Evolutionary conservation across 2,113 vertebrate species (phyloP).

Genomic region (Varanus komodoensis): DNA sequence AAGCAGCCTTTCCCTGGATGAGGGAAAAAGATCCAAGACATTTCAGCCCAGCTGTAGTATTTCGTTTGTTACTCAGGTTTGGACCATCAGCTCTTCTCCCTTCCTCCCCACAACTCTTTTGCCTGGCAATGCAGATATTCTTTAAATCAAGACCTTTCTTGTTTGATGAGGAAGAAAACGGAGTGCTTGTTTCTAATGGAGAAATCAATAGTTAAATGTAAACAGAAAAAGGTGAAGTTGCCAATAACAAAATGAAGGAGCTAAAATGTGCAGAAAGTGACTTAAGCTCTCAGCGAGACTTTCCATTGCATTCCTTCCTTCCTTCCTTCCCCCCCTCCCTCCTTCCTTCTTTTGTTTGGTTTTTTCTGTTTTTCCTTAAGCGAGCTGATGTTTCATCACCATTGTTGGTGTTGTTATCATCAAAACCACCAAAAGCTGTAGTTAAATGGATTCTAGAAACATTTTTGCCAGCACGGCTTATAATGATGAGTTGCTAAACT

Average conservation of each 20-base stretch:
- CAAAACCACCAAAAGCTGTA: neutral
- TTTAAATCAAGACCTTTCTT: slow-evolving; percentile 46
- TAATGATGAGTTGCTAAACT: accelerated
- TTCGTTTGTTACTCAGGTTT: slow-evolving; percentile 46
- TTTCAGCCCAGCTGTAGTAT: slow-evolving; percentile 5
- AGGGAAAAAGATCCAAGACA: too few species aligned
- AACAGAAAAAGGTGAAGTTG: slow-evolving; percentile 57
- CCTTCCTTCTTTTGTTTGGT: slow-evolving; percentile 27
- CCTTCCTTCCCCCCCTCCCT: too few species aligned
- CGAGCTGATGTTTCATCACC: slow-evolving; percentile 11
- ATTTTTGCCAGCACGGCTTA: neutral
- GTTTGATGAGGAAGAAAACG: slow-evolving; percentile 47
- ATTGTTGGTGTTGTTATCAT: neutral
- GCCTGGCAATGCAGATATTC: neutral
- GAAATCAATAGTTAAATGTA: slow-evolving; percentile 42
- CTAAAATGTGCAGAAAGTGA: slow-evolving; percentile 27
- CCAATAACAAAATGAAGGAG: slow-evolving; percentile 62
- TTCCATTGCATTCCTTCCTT: slow-evolving; percentile 37
- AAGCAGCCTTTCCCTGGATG: too few species aligned
- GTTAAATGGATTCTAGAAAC: slow-evolving; percentile 5
- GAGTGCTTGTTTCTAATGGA: slow-evolving; percentile 66
- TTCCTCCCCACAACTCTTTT: neutral
- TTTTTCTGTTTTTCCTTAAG: neutral
- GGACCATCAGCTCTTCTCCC: neutral
- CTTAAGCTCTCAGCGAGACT: slow-evolving; percentile 18